Evolutionary conservation across 2,797 vertebrate genomes (phyloP).

Genomic region (Ctenosaura bakeri): DNA sequence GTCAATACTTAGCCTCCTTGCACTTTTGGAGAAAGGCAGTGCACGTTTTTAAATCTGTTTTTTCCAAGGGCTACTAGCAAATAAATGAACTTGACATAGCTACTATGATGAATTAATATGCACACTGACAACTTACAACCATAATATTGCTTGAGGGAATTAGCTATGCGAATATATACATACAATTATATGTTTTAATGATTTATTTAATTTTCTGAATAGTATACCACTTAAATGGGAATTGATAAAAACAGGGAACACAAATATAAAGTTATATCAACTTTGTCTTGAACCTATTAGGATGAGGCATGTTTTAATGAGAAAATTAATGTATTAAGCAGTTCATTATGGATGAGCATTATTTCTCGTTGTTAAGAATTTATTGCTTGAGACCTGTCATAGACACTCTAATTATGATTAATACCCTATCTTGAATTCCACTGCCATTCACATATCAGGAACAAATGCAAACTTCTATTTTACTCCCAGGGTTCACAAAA

Average conservation of each 20-base stretch:
- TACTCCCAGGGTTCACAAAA: conserved; percentile 86
- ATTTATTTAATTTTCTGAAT: conserved; percentile 87
- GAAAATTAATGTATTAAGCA: conserved; percentile 94
- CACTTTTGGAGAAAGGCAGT: conserved; percentile 78
- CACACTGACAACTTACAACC: conserved; percentile 83
- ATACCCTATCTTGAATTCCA: conserved; percentile 96
- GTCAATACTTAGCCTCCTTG: conserved; percentile 79
- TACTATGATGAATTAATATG: conserved; percentile 87
- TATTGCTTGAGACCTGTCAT: conserved; percentile 90
- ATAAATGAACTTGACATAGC: conserved; percentile 82
- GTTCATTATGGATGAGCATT: conserved; percentile 94
- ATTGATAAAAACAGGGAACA: conserved; percentile 82
- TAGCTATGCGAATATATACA: conserved; percentile 88
- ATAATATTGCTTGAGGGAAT: conserved; percentile 79
- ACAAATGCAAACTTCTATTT: conserved; percentile 83
- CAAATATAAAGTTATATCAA: conserved; percentile 85
- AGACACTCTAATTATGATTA: conserved; percentile 96
- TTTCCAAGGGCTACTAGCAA: conserved; percentile 79
- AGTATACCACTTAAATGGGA: conserved; percentile 82
- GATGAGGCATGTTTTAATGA: conserved; percentile 82
- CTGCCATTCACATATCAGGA: conserved; percentile 85
- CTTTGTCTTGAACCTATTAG: conserved; percentile 86
- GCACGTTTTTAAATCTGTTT: conserved; percentile 80
- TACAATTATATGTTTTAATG: conserved; percentile 90
- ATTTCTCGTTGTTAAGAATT: conserved; percentile 95